Percentiles rank a stretch among this genome's conserved stretches.
phyloP scores from a whole-genome alignment of 2,888 invertebrate genomes.

The Melanotus villosus region DNA sequence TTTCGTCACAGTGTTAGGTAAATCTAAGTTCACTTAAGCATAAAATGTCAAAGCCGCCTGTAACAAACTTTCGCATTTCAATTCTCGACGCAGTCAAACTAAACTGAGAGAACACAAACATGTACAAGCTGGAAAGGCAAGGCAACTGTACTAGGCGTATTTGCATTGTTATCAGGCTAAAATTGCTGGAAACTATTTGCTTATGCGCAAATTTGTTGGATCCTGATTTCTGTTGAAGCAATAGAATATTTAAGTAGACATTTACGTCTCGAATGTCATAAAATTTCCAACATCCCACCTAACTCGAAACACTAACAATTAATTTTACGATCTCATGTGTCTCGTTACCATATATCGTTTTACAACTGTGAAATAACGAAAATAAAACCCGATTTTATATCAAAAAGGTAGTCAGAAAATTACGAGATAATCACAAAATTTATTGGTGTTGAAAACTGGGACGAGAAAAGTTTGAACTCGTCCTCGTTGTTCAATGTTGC shows the following conservation, averaged over 20 bases:
- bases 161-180: conserved; percentile 46
- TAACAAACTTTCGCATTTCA: conserved; percentile 43
- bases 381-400: too few species aligned
- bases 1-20: conserved; percentile 31
- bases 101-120: conserved; percentile 42
- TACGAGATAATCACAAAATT: too few species aligned
- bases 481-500: too few species aligned
- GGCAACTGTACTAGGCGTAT: conserved; percentile 37
- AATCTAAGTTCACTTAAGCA: conserved; percentile 41
- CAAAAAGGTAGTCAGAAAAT: too few species aligned
- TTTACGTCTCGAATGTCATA: conserved; percentile 10
- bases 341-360: too few species aligned
- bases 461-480: too few species aligned
- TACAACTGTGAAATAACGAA: too few species aligned
- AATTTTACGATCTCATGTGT: too few species aligned
- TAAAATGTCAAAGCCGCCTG: conserved; percentile 43
- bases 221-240: conserved; percentile 30
- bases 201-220: conserved; percentile 40
- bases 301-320: too few species aligned
- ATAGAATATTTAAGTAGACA: conserved; percentile 11
- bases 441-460: too few species aligned
- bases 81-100: conserved; percentile 40
- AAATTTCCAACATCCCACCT: neutral
- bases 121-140: conserved; percentile 31
- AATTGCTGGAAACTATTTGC: conserved; percentile 47